Percentiles rank a stretch among this genome's conserved stretches.
Conservation (phyloP, 1,140 invertebrate genomes). For the Triops cancriformis region DNA sequence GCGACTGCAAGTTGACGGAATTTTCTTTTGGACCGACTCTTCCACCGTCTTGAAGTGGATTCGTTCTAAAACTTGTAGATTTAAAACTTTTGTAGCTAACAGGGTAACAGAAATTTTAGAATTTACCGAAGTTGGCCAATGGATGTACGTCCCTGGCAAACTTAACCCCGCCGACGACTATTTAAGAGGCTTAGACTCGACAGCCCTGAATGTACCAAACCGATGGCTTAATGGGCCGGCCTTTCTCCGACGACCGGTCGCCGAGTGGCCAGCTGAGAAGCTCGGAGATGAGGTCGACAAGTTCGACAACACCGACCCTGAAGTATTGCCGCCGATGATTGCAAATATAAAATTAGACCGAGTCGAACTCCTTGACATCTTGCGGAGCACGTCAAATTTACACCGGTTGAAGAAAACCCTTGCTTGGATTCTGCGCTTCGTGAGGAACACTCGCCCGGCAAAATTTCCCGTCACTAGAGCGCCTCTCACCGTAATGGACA, state of each 20-base stretch:
- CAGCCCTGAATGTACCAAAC: neutral
- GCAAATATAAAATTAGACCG: neutral
- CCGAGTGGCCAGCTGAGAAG: constrained; percentile 27
- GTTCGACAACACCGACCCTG: neutral
- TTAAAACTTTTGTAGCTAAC: constrained; percentile 30
- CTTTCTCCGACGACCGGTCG: neutral
- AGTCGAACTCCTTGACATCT: neutral
- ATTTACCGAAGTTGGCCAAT: constrained; percentile 23
- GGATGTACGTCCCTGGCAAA: constrained; percentile 30
- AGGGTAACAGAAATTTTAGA: constrained; percentile 32
- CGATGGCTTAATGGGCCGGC: constrained; percentile 30
- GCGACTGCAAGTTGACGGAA: no score
- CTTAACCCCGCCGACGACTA: constrained; percentile 31
- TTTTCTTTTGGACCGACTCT: no score
- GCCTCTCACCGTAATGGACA: neutral
- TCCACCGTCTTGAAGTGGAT: no score
- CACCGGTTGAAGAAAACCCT: neutral
- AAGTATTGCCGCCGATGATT: neutral
- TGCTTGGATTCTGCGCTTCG: neutral
- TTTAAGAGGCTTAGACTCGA: neutral
- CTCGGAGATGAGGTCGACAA: neutral
- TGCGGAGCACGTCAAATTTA: neutral
- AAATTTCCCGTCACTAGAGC: neutral
- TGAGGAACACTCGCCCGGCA: neutral
- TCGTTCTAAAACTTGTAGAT: constrained; percentile 21